These are phyloP conservation scores for Disparrhopalites patrizii DNA, from an alignment of 2,888 invertebrate species.

Conservation along the genomic window DNA sequence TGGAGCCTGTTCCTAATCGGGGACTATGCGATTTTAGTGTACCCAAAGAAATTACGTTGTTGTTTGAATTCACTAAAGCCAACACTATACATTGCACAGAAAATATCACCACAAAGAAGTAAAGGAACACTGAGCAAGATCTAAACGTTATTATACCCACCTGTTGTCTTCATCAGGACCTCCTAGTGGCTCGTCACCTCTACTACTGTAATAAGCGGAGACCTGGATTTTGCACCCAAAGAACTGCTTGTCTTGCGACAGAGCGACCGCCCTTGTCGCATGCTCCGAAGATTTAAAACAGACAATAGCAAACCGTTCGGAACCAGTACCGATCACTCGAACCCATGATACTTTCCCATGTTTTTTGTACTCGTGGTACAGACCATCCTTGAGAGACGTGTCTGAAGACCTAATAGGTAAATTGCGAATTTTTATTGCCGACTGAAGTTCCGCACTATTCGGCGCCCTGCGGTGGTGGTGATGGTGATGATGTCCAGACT, in stretches of 20 bases:
- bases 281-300: constrained; percentile 97
- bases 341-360: constrained; percentile 97
- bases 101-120: not conserved
- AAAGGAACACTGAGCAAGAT: not conserved
- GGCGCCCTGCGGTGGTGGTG: constrained; percentile 43
- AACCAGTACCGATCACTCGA: constrained; percentile 84
- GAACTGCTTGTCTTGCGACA: constrained; percentile 92
- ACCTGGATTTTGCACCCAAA: constrained; percentile 97
- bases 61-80: not conserved
- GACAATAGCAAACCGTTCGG: constrained; percentile 87
- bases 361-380: constrained; percentile 98
- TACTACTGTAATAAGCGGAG: constrained; percentile 63
- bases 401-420: constrained; percentile 74
- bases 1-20: no score
- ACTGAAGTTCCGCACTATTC: constrained; percentile 40
- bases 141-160: constrained; percentile 22
- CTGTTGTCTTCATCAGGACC: constrained; percentile 47
- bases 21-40: no score
- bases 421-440: constrained; percentile 67
- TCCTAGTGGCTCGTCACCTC: constrained; percentile 45
- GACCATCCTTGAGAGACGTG: constrained; percentile 72
- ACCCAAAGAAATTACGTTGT: not conserved
- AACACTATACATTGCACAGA: not conserved
- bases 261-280: constrained; percentile 91
- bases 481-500: constrained; percentile 22